A percentile compares a stretch with the other conserved stretches of the same genome.
Evolutionary conservation across 2,797 vertebrate genomes (phyloP).

Genomic region (Schizothorax lantsangensis): DNA sequence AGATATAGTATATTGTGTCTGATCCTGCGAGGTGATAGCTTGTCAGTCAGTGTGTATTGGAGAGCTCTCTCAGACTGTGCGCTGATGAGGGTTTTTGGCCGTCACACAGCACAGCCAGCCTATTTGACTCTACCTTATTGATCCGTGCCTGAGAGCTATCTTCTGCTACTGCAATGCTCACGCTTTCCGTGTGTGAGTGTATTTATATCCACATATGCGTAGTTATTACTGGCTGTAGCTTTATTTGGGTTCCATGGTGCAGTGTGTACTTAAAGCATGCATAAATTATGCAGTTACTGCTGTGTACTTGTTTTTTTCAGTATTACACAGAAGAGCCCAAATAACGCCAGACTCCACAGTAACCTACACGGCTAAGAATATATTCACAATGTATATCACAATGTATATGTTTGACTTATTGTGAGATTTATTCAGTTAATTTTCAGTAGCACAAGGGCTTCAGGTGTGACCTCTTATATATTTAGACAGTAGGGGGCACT

Average conservation of each 20-base stretch:
- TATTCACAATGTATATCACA: slow-evolving; percentile 40
- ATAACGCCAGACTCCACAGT: neutral
- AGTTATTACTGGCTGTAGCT: neutral
- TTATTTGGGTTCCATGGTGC: neutral
- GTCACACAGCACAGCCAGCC: slow-evolving; percentile 31
- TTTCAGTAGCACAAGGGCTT: neutral
- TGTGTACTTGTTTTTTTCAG: neutral
- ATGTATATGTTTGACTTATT: neutral
- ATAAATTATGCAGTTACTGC: neutral
- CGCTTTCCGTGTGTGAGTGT: neutral
- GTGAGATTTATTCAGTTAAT: neutral
- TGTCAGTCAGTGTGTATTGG: slow-evolving; percentile 45
- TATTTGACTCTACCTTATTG: slow-evolving; percentile 44
- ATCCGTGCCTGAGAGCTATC: slow-evolving; percentile 48
- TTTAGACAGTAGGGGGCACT: slow-evolving; percentile 80
- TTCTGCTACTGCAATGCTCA: slow-evolving; percentile 19
- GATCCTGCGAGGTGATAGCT: slow-evolving; percentile 30
- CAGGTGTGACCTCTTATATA: slow-evolving; percentile 33
- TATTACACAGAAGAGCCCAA: neutral
- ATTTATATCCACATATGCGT: neutral
- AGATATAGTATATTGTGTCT: slow-evolving; percentile 30
- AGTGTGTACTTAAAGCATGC: slow-evolving; percentile 1
- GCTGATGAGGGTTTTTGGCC: slow-evolving; percentile 29
- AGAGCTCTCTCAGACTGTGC: slow-evolving; percentile 24
- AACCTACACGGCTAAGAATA: neutral